Percentiles rank a stretch among this genome's conserved stretches.
Evolutionary conservation across 2,113 vertebrate species (phyloP).

Genomic region (Panurus biarmicus): DNA sequence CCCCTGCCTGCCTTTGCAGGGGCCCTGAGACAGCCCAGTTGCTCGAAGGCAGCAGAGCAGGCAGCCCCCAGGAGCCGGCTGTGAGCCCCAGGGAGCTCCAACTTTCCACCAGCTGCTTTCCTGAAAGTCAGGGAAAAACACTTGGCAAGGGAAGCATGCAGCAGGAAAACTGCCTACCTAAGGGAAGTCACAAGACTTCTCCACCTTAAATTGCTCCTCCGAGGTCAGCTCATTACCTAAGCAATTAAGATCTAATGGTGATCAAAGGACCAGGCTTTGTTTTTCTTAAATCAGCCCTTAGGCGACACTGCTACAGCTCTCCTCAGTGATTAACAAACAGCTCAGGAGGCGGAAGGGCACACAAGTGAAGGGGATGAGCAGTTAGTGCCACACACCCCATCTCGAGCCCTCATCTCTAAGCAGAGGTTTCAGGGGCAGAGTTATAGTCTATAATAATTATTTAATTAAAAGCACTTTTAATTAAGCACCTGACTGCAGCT

Average conservation of each 20-base stretch:
- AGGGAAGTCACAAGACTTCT: not conserved
- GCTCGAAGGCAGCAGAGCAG: not conserved
- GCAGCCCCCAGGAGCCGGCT: not conserved
- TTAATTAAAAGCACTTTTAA: not conserved
- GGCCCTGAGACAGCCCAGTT: not conserved
- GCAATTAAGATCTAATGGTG: not conserved
- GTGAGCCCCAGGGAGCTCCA: not conserved
- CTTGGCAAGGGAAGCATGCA: not conserved
- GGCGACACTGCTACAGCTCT: not conserved
- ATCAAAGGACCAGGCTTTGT: not conserved
- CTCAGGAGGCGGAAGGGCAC: not conserved
- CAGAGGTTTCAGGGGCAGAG: not conserved
- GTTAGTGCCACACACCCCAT: fast-evolving
- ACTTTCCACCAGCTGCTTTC: not conserved
- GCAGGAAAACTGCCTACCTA: not conserved
- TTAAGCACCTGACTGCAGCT: not conserved
- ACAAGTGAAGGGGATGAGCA: fast-evolving
- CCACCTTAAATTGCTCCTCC: not conserved
- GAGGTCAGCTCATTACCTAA: not conserved
- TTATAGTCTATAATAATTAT: fast-evolving
- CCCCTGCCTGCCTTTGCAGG: not conserved
- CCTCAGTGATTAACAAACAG: not conserved
- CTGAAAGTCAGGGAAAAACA: not conserved
- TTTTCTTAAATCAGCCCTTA: not conserved
- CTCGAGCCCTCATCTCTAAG: not conserved